Conservation (phyloP, 2,113 vertebrate species). For the Catharus fuscescens region DNA sequence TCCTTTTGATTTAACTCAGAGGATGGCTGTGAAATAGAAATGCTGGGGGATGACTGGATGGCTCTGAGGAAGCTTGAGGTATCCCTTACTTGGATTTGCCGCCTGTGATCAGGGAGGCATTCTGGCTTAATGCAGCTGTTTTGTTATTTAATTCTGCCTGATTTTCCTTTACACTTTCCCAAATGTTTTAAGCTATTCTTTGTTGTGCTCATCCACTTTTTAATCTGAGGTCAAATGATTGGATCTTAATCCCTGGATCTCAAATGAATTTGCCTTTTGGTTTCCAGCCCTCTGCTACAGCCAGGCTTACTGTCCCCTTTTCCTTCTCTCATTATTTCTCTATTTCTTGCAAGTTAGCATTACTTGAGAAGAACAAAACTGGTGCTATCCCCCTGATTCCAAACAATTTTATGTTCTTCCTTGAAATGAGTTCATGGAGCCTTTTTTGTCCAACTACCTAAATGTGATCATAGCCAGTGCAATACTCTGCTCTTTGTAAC, state of each 20-base stretch:
- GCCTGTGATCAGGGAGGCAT: background rate
- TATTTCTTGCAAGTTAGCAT: background rate
- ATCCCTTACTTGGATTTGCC: background rate
- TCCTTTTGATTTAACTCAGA: background rate
- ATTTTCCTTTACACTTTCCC: constrained; percentile 46
- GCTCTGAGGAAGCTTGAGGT: background rate
- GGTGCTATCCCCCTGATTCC: background rate
- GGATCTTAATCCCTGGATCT: constrained; percentile 33
- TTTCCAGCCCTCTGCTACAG: background rate
- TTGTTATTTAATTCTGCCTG: constrained; percentile 15
- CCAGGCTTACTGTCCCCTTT: background rate
- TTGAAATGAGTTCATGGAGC: background rate
- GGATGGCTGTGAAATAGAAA: background rate
- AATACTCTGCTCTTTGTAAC: background rate
- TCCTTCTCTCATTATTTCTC: background rate
- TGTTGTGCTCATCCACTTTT: constrained; percentile 24
- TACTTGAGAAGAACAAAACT: background rate
- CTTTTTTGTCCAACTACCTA: background rate
- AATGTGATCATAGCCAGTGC: background rate
- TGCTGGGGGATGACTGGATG: background rate
- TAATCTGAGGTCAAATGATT: constrained; percentile 35
- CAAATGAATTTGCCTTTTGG: background rate
- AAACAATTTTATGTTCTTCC: background rate
- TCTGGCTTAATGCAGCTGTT: constrained; percentile 26
- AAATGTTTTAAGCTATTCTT: constrained; percentile 54